Evolutionary conservation across 2,888 invertebrate genomes (phyloP).

Genomic region (Exocentrus adspersus): DNA sequence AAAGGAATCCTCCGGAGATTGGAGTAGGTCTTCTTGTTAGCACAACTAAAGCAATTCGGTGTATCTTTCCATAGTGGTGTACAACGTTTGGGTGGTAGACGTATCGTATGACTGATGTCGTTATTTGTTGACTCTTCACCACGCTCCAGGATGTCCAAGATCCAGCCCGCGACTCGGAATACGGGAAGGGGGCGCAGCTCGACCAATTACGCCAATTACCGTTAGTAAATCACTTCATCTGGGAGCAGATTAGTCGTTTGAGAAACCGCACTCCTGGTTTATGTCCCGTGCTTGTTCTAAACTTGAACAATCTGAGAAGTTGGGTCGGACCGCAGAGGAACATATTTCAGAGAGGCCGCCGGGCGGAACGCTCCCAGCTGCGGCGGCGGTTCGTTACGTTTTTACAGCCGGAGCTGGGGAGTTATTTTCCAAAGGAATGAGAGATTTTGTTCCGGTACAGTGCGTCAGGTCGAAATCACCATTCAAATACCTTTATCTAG

Average conservation of each 20-base stretch:
- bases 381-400: conserved; percentile 8
- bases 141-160: background rate
- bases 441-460: too few species aligned
- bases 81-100: too few species aligned
- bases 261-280: conserved; percentile 57
- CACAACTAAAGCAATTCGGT: too few species aligned
- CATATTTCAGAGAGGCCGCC: conserved; percentile 55
- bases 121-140: too few species aligned
- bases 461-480: too few species aligned
- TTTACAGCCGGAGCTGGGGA: background rate
- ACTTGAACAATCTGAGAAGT: conserved; percentile 58
- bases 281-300: conserved; percentile 48
- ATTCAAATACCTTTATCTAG: too few species aligned
- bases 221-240: conserved; percentile 62
- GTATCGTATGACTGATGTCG: too few species aligned
- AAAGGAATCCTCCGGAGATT: too few species aligned
- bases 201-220: conserved; percentile 60
- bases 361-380: conserved; percentile 3
- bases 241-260: conserved; percentile 60
- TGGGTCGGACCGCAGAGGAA: conserved; percentile 57
- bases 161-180: conserved; percentile 8
- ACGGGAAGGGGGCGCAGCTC: conserved; percentile 38
- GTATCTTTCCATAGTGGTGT: too few species aligned
- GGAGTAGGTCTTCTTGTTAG: too few species aligned
- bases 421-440: too few species aligned